These are phyloP conservation scores for Quiscalus mexicanus DNA, from an alignment of 2,113 vertebrate species.

Conservation along the genomic window DNA sequence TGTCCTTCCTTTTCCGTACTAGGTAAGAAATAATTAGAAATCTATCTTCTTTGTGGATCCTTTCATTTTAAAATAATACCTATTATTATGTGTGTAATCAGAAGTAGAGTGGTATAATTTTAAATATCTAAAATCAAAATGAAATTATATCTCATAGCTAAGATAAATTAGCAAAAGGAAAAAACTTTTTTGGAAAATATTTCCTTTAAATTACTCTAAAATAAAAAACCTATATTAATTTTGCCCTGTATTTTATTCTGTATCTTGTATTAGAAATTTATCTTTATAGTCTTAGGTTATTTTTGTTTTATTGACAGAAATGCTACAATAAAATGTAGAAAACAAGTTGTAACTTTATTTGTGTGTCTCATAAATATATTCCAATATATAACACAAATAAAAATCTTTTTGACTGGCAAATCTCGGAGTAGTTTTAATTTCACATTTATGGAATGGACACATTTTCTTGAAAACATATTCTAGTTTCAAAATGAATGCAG, in stretches of 20 bases:
- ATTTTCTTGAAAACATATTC: conserved; percentile 1
- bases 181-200: neutral
- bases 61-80: conserved; percentile 14
- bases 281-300: neutral
- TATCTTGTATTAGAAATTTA: neutral
- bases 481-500: conserved; percentile 10
- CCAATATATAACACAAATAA: neutral
- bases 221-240: neutral
- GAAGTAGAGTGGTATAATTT: neutral
- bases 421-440: neutral
- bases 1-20: neutral
- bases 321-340: neutral
- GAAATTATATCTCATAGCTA: neutral
- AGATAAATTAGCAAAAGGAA: neutral
- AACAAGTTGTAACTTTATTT: neutral
- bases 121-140: conserved; percentile 1
- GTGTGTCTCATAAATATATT: neutral
- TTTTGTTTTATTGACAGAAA: neutral
- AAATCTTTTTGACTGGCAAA: neutral
- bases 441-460: neutral
- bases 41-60: neutral
- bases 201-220: neutral
- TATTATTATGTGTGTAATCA: neutral
- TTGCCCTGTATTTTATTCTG: neutral
- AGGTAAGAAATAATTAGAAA: conserved; percentile 4